Base-by-base conservation (phyloP, 2,888 invertebrate species). In the Hoplodrina ambigua region DNA sequence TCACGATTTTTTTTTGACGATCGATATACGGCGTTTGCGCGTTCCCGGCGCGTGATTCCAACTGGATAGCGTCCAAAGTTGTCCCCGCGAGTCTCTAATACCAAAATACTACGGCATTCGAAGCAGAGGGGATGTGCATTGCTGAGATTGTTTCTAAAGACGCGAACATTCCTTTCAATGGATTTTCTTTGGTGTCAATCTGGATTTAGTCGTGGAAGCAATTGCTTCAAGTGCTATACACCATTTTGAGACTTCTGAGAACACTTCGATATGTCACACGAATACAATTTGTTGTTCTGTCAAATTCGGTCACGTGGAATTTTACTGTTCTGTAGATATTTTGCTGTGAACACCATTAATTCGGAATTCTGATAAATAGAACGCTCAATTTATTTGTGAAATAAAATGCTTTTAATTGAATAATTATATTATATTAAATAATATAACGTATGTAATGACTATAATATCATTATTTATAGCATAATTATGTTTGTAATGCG, bases 11-110 rank as follows among this genome's bases (percentile, higher is more conserved):
- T 25, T 86, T 78, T 85, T 72, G 44, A 62, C 65, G 74, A 81
- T 87, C 84, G 84, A 87, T 83, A 74, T 82, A 62, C 79, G 82
- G 84, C 88, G 89, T 90, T 89, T 88, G 88, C 86, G 89, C 90
- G 85, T 87, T 84, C 82, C 81, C 85, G 85, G 81, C 88, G 88
- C 89, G 85, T 87, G 89, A 87, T 86, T 86, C 86, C 88, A 88
- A 95, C 95, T 96, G 95, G 95, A 94, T 90, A 89, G 87, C 86
- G 84, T 94, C 94, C 95, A 95, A 95, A 93, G 93, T 89, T 94
- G 94, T 96, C 95, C 92, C 94, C 89, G 92, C 93, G 90, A 88
- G 86, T 87, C 87, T 92, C 91, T 87, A 92, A 93, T 93, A 95
- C 95, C 90, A 81, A 96, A 95, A 96, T 95, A 95, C 92, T 87